Conservation (phyloP, 2,113 vertebrate genomes). For the Cyprinodon tularosa region DNA sequence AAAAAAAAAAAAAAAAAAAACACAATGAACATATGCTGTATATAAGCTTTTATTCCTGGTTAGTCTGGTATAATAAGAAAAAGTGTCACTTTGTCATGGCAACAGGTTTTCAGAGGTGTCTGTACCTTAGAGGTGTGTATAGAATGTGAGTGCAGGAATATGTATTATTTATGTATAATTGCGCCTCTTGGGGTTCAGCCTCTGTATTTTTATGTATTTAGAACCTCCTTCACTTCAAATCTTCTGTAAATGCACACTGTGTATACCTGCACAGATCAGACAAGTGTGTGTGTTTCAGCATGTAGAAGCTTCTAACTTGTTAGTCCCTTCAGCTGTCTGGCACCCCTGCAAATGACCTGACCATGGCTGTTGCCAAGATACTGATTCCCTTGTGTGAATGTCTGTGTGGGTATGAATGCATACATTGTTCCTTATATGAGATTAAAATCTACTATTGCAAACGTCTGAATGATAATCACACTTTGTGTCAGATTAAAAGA, state of each 20-base stretch:
- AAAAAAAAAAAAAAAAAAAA: not conserved
- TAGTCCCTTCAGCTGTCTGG: conserved; percentile 64
- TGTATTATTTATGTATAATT: no score
- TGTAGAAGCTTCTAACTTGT: conserved; percentile 39
- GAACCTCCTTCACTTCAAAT: conserved; percentile 6
- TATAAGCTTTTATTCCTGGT: not conserved
- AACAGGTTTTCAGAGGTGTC: not conserved
- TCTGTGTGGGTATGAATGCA: conserved; percentile 13
- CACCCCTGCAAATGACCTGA: conserved; percentile 63
- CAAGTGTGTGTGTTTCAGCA: conserved; percentile 25
- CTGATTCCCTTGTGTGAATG: conserved; percentile 18
- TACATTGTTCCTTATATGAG: not conserved
- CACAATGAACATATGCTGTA: not conserved
- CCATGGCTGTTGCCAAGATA: conserved; percentile 65
- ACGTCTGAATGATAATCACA: conserved; percentile 24
- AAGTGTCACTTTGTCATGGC: not conserved
- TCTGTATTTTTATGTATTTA: conserved; percentile 1
- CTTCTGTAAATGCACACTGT: not conserved
- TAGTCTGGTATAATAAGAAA: no score
- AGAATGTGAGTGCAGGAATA: not conserved
- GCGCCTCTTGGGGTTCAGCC: not conserved
- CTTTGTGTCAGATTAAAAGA: conserved; percentile 15
- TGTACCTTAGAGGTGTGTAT: not conserved
- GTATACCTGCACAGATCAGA: conserved; percentile 22
- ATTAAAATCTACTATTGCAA: conserved; percentile 16